Conservation (phyloP, 2,113 vertebrate species). For the Hyperopisus bebe region DNA sequence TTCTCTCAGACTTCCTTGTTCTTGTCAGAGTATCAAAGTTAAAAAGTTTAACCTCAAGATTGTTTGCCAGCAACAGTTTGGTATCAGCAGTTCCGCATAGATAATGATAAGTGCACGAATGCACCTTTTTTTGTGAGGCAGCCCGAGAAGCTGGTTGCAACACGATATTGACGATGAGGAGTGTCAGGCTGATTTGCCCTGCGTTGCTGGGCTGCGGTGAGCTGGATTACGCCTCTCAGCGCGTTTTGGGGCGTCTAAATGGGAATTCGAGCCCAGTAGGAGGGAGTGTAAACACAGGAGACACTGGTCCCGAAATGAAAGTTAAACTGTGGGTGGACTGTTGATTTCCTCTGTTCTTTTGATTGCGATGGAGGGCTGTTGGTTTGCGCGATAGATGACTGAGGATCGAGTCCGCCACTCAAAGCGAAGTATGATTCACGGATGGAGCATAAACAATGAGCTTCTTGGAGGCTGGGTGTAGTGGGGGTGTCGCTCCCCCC, state of each 20-base stretch:
- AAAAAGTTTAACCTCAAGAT: neutral
- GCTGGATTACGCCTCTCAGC: neutral
- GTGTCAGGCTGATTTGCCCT: neutral
- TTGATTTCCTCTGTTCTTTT: neutral
- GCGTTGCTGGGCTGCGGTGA: neutral
- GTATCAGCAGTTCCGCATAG: neutral
- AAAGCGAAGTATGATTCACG: conserved; percentile 3
- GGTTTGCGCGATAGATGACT: neutral
- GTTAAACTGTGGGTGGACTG: neutral
- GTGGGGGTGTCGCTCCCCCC: neutral
- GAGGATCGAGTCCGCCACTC: neutral
- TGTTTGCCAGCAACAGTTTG: neutral
- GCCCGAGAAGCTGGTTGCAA: neutral
- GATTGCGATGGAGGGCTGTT: neutral
- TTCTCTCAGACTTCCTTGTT: neutral
- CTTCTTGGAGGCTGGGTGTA: neutral
- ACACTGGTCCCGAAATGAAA: neutral
- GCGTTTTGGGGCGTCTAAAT: neutral
- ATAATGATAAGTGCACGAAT: neutral
- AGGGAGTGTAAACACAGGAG: neutral
- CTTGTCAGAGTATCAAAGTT: neutral
- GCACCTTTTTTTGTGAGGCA: neutral
- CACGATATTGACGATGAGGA: neutral
- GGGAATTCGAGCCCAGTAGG: neutral
- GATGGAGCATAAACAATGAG: neutral